Evolutionary conservation across 2,888 invertebrate species (phyloP), one percentile per base, ranked within the genome.

Genomic region (Siphlonurus alternatus): DNA sequence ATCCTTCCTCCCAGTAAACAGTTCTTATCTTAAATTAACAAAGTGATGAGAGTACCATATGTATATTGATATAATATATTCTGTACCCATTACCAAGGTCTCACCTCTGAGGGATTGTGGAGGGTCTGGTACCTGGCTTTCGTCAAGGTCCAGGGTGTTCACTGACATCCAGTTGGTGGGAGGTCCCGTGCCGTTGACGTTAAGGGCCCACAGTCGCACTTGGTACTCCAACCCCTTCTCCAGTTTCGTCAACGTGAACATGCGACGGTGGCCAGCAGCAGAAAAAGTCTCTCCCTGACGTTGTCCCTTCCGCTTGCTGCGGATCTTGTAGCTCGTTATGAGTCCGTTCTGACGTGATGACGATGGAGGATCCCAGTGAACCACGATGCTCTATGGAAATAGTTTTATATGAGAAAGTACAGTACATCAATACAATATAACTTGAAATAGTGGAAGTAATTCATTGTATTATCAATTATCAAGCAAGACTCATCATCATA

Each of bases 311-410:
- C 79, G 78, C 69, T 89, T 86, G 78, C 89, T 93, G 56, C 92
- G 85, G 68, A 98, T 85, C 79, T 93, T 96, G 79, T 97, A 98
- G n/a, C 97, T 97, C 0, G 93, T 94, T 63, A 98, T 91, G 63
- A 91, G 81, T 0, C 97, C 97, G 75, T 98, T 96, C 73, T 87
- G 88, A 20, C 87, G 83, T 71, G 90, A 89, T 1, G 83, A 73
- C 0, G 89, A 85, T 0, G 95, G 95, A 0, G 93, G 88, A 71
- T 94, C 93, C 97, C 97, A 97, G 65, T 90, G 83, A 23, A 96
- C 86, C 38, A 89, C 84, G 64, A 95, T 84, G 66, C 90, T 90
- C 93, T 93, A 72, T 0, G 73, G 72, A 5, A 38, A 38, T 5
- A n/a, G n/a, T n/a, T n/a, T n/a, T n/a, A n/a, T n/a, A n/a, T n/a